phyloP scores from a whole-genome alignment of 2,113 vertebrate species.

The Nesoenas mayeri region DNA sequence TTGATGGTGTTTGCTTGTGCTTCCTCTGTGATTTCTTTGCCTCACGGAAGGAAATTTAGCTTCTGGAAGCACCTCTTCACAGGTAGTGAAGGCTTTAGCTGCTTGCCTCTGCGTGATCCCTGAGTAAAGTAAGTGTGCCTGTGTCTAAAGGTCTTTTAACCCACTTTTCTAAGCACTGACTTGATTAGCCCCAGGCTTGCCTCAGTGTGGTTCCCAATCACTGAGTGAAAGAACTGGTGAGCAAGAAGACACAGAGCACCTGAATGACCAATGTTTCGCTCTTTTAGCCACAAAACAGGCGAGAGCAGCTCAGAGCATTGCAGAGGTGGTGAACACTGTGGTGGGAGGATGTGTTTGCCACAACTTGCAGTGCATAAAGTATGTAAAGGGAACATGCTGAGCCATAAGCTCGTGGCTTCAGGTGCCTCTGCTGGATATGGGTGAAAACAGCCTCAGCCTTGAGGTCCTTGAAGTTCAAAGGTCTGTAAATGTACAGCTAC shows the following conservation, averaged over 20 bases:
- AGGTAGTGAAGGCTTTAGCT: not conserved
- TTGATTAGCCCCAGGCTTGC: not conserved
- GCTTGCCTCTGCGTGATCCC: not conserved
- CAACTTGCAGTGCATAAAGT: not conserved
- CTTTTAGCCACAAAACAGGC: not conserved
- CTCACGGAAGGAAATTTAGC: not conserved
- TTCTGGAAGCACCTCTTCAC: not conserved
- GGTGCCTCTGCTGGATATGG: not conserved
- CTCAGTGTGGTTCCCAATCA: not conserved
- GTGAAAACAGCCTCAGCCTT: not conserved
- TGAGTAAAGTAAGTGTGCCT: not conserved
- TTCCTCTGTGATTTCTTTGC: not conserved
- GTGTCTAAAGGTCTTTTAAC: not conserved
- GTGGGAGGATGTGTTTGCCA: not conserved
- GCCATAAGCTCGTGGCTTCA: not conserved
- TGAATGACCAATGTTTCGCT: not conserved
- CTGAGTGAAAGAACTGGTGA: not conserved
- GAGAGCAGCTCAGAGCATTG: not conserved
- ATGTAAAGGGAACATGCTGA: not conserved
- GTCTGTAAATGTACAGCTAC: not conserved
- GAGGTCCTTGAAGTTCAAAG: not conserved
- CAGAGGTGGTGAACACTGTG: accelerated
- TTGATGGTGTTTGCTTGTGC: not conserved
- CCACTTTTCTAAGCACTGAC: not conserved
- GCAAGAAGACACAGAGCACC: not conserved